Evolutionary conservation across 2,888 invertebrate species (phyloP), one percentile per base, ranked within the genome.

Genomic region (Cosmia pyralina): DNA sequence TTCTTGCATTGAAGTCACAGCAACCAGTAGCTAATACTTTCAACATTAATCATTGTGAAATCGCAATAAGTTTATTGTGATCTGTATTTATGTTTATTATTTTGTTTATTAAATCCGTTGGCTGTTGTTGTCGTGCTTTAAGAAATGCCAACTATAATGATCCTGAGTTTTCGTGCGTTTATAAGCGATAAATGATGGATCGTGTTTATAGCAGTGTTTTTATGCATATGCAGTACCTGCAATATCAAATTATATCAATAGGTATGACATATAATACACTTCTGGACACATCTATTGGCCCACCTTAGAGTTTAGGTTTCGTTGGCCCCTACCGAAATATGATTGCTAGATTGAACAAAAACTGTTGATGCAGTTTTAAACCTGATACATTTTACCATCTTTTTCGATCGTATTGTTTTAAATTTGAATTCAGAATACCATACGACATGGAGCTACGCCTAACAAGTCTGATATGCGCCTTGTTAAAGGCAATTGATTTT

Each of bases 1-100:
- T 93, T 92, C 93, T 93, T 88, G 90, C 89, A 92, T 93, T 94
- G 90, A 93, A 91, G 81, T 88, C 88, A 88, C 87, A 87, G 85
- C 88, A 90, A 91, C 91, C 93, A 91, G 94, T 93, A 94, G 93
- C 93, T 85, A 87, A 87, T 86, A 85, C 87, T 86, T 87, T 90
- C 88, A 87, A 90, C 91, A 93, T 94, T 93, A 92, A 93, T 95
- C 93, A 94, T 91, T 90, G 68, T 78, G 77, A 73, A 80, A 79
- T 77, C 63, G 70, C 63, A 77, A 82, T 78, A 69, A 53, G 55
- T 88, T 88, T 86, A 88, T 87, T 88, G 86, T 74, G 38, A 69
- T 69, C 58, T 80, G 46, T 72, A 3, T 28, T 75, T 69, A 69
- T 67, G 62, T 67, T 71, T 69, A 55, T 62, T 72, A 46, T 68